phyloP scores from a whole-genome alignment of 2,888 invertebrate genomes.

The Muscina levida region DNA sequence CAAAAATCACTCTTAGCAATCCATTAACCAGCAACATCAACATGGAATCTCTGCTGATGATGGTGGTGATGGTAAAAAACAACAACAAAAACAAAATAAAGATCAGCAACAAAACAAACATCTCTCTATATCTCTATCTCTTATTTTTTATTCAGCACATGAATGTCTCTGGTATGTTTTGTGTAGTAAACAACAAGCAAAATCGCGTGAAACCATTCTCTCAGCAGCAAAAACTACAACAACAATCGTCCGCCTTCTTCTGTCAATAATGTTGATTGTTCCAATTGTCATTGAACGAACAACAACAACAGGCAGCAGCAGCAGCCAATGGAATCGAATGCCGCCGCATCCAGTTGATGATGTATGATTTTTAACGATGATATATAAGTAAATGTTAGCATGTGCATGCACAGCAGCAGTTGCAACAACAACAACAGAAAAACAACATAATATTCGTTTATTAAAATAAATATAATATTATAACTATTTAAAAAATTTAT shows the following conservation, averaged over 20 bases:
- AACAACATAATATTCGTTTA: conserved; percentile 76
- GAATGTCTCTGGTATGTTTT: conserved; percentile 45
- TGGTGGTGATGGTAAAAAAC: conserved; percentile 38
- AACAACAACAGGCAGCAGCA: conserved; percentile 54
- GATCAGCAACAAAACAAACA: conserved; percentile 64
- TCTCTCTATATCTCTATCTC: conserved; percentile 38
- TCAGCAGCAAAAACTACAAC: conserved; percentile 57
- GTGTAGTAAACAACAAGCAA: conserved; percentile 61
- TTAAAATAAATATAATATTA: conserved; percentile 75
- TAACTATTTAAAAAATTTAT: conserved; percentile 79
- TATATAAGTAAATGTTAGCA: conserved; percentile 34
- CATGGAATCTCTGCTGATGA: conserved; percentile 4
- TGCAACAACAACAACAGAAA: conserved; percentile 66
- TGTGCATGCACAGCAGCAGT: conserved; percentile 68
- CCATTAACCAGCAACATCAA: conserved; percentile 50
- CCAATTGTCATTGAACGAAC: conserved; percentile 38
- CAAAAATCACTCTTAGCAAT: conserved; percentile 61
- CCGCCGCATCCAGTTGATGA: conserved; percentile 42
- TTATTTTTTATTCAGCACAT: conserved; percentile 59
- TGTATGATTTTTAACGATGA: conserved; percentile 42
- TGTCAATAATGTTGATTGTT: conserved; percentile 41
- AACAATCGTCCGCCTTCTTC: conserved; percentile 61
- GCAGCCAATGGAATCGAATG: conserved; percentile 61
- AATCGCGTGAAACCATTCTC: conserved; percentile 50
- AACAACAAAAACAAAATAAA: conserved; percentile 61